phyloP scores from a whole-genome alignment of 2,797 vertebrate species.

The Capromys pilorides region DNA sequence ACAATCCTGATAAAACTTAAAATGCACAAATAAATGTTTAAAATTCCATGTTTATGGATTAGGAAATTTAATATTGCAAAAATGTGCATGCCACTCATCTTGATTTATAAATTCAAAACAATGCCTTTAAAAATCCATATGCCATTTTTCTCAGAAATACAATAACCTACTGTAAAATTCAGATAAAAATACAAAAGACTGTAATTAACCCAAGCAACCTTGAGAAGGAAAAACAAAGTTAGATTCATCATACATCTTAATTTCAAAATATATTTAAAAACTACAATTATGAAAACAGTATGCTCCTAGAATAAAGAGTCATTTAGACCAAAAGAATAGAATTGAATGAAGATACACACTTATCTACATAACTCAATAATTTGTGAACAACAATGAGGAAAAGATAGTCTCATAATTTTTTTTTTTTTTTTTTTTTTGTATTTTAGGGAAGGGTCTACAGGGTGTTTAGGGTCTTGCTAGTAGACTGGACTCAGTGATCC shows the following conservation, averaged over 20 bases:
- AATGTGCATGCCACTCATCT: background rate
- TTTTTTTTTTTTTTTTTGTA: too few relatives aligned
- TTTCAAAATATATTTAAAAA: background rate
- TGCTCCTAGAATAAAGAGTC: background rate
- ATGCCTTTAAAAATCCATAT: background rate
- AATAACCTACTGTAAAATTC: background rate
- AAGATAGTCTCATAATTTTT: background rate
- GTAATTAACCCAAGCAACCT: background rate
- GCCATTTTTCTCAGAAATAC: background rate
- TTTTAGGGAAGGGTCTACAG: too few relatives aligned
- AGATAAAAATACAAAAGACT: background rate
- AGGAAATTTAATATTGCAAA: background rate
- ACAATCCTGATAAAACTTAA: background rate
- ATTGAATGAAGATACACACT: background rate
- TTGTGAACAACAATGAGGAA: background rate
- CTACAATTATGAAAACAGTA: background rate
- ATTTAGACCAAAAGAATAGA: background rate
- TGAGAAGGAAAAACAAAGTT: background rate
- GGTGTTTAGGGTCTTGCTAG: too few relatives aligned
- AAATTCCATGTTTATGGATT: background rate
- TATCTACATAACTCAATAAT: background rate
- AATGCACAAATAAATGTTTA: background rate
- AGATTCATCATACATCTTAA: background rate
- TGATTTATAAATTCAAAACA: background rate
- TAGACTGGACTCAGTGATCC: too few relatives aligned